These are phyloP conservation scores for Formica exsecta DNA, from an alignment of 1,140 invertebrate species.

Conservation along the genomic window DNA sequence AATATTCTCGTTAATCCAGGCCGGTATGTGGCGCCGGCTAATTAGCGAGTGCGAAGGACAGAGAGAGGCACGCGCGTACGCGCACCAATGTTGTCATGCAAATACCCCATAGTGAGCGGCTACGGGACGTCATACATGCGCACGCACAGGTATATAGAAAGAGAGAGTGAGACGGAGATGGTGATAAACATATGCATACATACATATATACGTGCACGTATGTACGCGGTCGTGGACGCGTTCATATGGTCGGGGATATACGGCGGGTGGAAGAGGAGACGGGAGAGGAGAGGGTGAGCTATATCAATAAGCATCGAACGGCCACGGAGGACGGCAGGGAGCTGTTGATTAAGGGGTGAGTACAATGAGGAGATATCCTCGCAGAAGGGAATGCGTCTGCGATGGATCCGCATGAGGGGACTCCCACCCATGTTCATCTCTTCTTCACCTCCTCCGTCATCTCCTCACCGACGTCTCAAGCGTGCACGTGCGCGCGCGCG, in stretches of 20 bases:
- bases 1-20: conserved; percentile 84
- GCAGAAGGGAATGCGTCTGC: conserved; percentile 76
- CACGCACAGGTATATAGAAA: conserved; percentile 32
- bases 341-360: conserved; percentile 81
- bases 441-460: conserved; percentile 25
- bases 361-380: conserved; percentile 77
- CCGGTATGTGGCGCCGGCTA: conserved; percentile 83
- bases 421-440: conserved; percentile 58
- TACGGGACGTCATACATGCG: conserved; percentile 57
- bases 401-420: conserved; percentile 73
- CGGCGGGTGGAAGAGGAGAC: conserved; percentile 16
- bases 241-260: conserved; percentile 5
- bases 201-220: background rate
- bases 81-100: conserved; percentile 82
- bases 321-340: conserved; percentile 77
- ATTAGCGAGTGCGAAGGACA: conserved; percentile 82
- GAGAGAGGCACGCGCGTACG: conserved; percentile 62
- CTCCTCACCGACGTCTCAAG: background rate
- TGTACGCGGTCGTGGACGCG: conserved; percentile 19
- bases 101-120: conserved; percentile 76
- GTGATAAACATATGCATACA: background rate
- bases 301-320: conserved; percentile 83
- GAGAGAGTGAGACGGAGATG: background rate
- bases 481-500: conserved; percentile 2
- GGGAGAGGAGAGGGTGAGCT: conserved; percentile 66